Conservation (phyloP, 2,797 vertebrate species). For the Onychomys arenicola region DNA sequence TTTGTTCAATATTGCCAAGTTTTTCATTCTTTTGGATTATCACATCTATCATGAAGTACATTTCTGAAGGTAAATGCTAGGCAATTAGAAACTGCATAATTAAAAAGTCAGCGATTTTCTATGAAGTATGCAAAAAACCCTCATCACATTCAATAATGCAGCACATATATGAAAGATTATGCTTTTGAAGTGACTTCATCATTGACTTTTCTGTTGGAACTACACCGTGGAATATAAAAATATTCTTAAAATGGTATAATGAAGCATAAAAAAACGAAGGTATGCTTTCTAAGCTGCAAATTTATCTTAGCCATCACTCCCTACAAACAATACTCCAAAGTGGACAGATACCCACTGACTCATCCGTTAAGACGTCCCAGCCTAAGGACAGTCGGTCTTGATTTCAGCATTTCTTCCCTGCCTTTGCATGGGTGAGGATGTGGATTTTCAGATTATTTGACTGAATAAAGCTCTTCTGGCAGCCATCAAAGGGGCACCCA, state of each 20-base stretch:
- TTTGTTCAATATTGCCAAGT: constrained; percentile 90
- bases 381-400: constrained; percentile 86
- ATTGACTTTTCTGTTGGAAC: constrained; percentile 89
- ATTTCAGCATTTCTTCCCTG: constrained; percentile 46
- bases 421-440: background rate
- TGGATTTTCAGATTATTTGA: background rate
- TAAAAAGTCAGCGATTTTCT: constrained; percentile 92
- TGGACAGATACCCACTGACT: constrained; percentile 81
- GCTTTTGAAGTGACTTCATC: constrained; percentile 89
- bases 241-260: constrained; percentile 84
- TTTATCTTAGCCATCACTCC: constrained; percentile 85
- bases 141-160: constrained; percentile 86
- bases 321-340: constrained; percentile 91
- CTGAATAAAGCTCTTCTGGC: background rate
- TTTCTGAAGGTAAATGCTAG: constrained; percentile 96
- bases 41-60: constrained; percentile 91
- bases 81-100: constrained; percentile 94
- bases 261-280: constrained; percentile 88
- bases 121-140: constrained; percentile 88
- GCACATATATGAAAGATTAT: constrained; percentile 90
- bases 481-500: background rate
- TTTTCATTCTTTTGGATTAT: constrained; percentile 89
- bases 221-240: constrained; percentile 86
- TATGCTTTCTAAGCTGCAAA: constrained; percentile 82
- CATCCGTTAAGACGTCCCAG: constrained; percentile 85